A percentile compares a stretch with the other conserved stretches of the same genome.
These are phyloP conservation scores for Erythrolamprus reginae DNA, from an alignment of 2,113 vertebrate genomes.

Conservation along the genomic window DNA sequence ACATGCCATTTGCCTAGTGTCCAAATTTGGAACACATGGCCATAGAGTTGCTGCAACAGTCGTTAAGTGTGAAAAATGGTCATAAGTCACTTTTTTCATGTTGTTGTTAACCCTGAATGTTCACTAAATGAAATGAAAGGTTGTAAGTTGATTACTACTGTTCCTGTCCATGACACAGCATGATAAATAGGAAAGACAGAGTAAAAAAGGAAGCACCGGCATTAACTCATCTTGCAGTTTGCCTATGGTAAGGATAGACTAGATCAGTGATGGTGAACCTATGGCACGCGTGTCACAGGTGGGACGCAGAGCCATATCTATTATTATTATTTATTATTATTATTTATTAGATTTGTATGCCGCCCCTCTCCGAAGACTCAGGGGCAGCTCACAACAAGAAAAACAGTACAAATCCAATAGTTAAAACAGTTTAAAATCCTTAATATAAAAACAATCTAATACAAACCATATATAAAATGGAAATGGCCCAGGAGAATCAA, in stretches of 20 bases:
- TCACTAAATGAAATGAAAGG: not conserved
- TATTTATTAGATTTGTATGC: too few relatives aligned
- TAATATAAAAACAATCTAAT: too few relatives aligned
- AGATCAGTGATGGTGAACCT: too few relatives aligned
- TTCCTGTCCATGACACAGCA: not conserved
- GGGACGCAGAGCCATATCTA: too few relatives aligned
- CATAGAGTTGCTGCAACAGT: not conserved
- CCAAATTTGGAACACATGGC: not conserved
- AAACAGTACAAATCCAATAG: too few relatives aligned
- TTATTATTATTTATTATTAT: too few relatives aligned
- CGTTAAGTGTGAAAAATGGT: not conserved
- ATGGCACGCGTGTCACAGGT: too few relatives aligned
- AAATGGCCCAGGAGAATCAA: too few relatives aligned
- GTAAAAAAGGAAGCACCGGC: not conserved
- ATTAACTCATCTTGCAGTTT: not conserved
- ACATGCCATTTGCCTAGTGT: not conserved
- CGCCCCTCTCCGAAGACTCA: too few relatives aligned
- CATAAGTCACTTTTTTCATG: not conserved
- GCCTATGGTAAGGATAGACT: not conserved
- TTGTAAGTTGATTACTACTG: not conserved
- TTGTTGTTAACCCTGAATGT: not conserved
- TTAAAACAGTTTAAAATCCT: too few relatives aligned
- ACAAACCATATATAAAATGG: too few relatives aligned
- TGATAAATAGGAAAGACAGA: not conserved
- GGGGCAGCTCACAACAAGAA: too few relatives aligned